A percentile compares a stretch with the other conserved stretches of the same genome.
phyloP scores from a whole-genome alignment of 2,888 invertebrate species.

The Noctua fimbriata region DNA sequence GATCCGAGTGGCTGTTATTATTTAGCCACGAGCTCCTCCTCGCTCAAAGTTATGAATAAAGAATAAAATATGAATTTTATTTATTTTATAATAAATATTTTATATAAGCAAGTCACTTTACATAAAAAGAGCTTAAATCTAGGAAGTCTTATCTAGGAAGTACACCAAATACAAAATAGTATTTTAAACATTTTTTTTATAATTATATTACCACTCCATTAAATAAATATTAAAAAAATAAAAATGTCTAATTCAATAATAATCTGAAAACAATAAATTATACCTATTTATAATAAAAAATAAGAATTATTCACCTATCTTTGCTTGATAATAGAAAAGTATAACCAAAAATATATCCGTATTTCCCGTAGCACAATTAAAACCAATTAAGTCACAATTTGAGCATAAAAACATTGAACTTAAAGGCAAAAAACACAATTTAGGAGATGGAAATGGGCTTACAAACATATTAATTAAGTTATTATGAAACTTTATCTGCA shows the following conservation, averaged over 20 bases:
- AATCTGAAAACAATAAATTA: constrained; percentile 24
- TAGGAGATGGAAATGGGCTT: neutral
- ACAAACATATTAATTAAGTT: neutral
- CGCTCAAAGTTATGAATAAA: neutral
- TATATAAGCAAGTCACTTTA: neutral
- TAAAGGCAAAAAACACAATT: neutral
- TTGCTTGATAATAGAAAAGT: neutral
- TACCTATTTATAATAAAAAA: constrained; percentile 27
- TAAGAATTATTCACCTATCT: neutral
- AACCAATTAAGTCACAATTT: constrained; percentile 15
- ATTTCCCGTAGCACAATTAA: constrained; percentile 14
- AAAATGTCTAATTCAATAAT: constrained; percentile 16
- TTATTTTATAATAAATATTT: constrained; percentile 13
- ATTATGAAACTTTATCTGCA: neutral
- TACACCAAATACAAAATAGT: constrained; percentile 6
- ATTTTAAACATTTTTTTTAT: neutral
- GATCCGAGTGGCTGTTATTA: too few species aligned
- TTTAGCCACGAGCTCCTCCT: too few species aligned
- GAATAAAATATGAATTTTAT: constrained; percentile 29
- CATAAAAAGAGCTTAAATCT: constrained; percentile 5
- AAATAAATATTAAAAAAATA: neutral
- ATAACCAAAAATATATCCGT: neutral
- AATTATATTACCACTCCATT: too few species aligned
- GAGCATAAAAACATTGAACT: neutral
- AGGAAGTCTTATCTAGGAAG: neutral